These are phyloP conservation scores for Characodon lateralis DNA, from an alignment of 2,797 vertebrate genomes.

Conservation along the genomic window DNA sequence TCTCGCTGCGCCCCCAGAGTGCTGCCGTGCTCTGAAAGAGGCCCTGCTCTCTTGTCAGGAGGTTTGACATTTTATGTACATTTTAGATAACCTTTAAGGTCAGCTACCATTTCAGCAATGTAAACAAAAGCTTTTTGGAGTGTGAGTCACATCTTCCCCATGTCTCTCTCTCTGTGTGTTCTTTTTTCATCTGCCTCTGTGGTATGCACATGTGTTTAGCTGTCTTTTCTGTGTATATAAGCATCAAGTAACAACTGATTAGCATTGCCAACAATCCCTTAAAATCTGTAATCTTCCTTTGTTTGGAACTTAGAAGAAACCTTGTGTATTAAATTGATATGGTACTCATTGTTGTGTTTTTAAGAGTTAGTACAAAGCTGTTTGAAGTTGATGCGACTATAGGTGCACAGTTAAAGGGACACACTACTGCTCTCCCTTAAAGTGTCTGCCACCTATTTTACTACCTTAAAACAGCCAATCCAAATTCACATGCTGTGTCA, in stretches of 20 bases:
- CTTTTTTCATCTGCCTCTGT: conserved; percentile 21
- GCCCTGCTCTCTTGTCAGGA: conserved; percentile 58
- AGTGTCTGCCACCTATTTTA: not conserved
- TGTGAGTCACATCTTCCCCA: conserved; percentile 47
- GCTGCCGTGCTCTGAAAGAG: conserved; percentile 53
- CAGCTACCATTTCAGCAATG: conserved; percentile 58
- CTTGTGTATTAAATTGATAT: not conserved
- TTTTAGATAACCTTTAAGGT: conserved; percentile 75
- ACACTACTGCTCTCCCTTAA: not conserved
- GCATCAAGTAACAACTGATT: conserved; percentile 19
- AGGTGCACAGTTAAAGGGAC: not conserved
- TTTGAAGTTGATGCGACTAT: not conserved
- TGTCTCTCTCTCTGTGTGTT: conserved; percentile 22
- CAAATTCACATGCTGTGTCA: not conserved
- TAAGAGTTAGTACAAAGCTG: not conserved
- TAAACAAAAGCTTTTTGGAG: conserved; percentile 67
- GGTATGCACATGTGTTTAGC: conserved; percentile 16
- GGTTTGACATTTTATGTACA: conserved; percentile 71
- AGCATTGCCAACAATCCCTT: no score
- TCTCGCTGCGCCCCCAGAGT: conserved; percentile 50
- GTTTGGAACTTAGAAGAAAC: not conserved
- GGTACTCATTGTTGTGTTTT: not conserved
- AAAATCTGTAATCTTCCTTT: not conserved
- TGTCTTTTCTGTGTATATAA: conserved; percentile 7
- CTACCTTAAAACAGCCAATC: not conserved